These are phyloP conservation scores for Omphaloscelis lunosa DNA, from an alignment of 2,888 invertebrate genomes.

Conservation along the genomic window DNA sequence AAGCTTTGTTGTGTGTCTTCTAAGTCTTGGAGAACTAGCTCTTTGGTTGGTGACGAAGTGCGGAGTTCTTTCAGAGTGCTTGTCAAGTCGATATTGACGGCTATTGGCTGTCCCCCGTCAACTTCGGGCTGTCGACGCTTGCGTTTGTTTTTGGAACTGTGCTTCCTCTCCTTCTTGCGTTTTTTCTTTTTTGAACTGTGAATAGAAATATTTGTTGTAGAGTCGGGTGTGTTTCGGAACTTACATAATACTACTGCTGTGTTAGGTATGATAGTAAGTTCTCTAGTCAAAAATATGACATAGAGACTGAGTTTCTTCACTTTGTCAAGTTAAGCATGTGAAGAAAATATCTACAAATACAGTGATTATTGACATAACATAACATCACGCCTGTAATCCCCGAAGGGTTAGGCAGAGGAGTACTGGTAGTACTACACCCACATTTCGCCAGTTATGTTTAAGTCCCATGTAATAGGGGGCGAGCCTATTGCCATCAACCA, in stretches of 20 bases:
- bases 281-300: not conserved
- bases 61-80: constrained; percentile 83
- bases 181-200: constrained; percentile 82
- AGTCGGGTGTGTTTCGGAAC: too few relatives aligned
- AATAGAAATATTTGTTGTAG: not conserved
- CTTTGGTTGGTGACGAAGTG: constrained; percentile 82
- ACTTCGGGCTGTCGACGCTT: constrained; percentile 71
- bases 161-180: constrained; percentile 84
- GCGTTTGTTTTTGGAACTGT: constrained; percentile 79
- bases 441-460: too few relatives aligned
- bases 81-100: constrained; percentile 80
- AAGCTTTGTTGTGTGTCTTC: constrained; percentile 63
- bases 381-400: too few relatives aligned
- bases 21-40: constrained; percentile 72
- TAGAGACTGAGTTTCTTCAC: not conserved
- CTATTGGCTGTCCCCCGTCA: constrained; percentile 70
- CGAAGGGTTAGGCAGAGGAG: too few relatives aligned
- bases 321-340: not conserved
- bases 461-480: too few relatives aligned
- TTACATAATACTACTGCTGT: too few relatives aligned
- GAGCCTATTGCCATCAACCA: too few relatives aligned
- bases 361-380: too few relatives aligned
- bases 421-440: too few relatives aligned
- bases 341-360: not conserved
- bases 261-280: not conserved